phyloP scores from a whole-genome alignment of 2,113 vertebrate species.

The Limnothrissa miodon region DNA sequence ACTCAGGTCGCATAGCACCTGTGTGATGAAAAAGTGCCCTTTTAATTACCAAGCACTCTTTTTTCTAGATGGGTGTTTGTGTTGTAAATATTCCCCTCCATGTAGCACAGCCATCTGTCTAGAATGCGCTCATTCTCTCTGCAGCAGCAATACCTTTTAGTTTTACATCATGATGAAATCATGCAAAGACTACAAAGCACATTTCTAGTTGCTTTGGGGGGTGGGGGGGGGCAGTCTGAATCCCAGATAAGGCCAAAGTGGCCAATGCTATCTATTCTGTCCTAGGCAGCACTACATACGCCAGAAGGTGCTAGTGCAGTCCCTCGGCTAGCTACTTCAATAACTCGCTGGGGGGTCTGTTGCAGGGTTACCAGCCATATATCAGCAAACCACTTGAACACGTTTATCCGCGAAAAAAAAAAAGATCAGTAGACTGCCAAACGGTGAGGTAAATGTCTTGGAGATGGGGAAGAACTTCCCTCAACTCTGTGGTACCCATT shows the following conservation, averaged over 20 bases:
- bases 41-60: conserved; percentile 5
- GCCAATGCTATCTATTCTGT: not conserved
- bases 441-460: not conserved
- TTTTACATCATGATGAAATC: not conserved
- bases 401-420: not conserved
- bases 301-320: not conserved
- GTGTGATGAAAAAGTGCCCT: conserved; percentile 8
- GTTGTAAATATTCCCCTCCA: not conserved
- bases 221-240: not conserved
- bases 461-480: not conserved
- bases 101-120: conserved; percentile 5
- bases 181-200: not conserved
- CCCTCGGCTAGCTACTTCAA: conserved; percentile 1
- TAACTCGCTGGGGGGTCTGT: not conserved
- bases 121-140: not conserved
- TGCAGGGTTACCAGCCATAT: conserved; percentile 7
- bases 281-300: not conserved
- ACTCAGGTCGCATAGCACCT: not conserved
- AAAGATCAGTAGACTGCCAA: not conserved
- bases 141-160: not conserved
- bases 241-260: not conserved
- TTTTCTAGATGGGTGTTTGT: not conserved
- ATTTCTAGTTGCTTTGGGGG: not conserved
- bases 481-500: not conserved
- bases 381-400: conserved; percentile 11